Conservation (phyloP, 2,888 invertebrate species). For the Melanchra persicariae region DNA sequence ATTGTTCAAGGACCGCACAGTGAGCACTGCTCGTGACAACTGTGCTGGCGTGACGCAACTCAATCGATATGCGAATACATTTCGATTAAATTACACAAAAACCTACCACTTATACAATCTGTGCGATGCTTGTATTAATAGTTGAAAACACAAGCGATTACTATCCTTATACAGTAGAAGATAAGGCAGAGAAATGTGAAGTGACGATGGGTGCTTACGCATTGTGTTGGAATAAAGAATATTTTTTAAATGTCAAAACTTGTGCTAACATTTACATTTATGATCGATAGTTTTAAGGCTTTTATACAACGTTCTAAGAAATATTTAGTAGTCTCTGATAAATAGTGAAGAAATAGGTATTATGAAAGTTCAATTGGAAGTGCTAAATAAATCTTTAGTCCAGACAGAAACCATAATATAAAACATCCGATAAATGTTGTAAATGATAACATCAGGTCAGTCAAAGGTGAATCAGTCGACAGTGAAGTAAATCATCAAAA, state of each 20-base stretch:
- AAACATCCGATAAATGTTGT: neutral
- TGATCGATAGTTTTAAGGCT: conserved; percentile 44
- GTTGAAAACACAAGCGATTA: conserved; percentile 32
- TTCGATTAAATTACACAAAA: conserved; percentile 65
- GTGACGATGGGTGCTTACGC: conserved; percentile 18
- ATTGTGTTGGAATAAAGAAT: conserved; percentile 33
- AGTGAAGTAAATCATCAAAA: conserved; percentile 18
- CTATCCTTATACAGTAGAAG: conserved; percentile 24
- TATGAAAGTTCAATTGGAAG: neutral
- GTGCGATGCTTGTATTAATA: conserved; percentile 34
- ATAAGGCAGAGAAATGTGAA: conserved; percentile 24
- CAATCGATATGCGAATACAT: conserved; percentile 66
- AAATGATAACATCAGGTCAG: conserved; percentile 21
- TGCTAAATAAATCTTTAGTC: neutral
- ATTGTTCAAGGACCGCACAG: conserved; percentile 53
- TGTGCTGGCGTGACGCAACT: conserved; percentile 68
- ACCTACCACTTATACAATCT: conserved; percentile 54
- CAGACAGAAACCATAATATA: neutral
- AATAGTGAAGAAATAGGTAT: conserved; percentile 8
- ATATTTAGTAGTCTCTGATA: neutral
- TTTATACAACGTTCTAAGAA: conserved; percentile 24
- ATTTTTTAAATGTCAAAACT: conserved; percentile 58
- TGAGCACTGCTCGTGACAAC: conserved; percentile 53
- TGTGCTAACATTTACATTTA: conserved; percentile 52
- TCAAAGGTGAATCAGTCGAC: conserved; percentile 26